Base-by-base conservation (phyloP, 2,888 invertebrate species). In the Drosophila ustulata region DNA sequence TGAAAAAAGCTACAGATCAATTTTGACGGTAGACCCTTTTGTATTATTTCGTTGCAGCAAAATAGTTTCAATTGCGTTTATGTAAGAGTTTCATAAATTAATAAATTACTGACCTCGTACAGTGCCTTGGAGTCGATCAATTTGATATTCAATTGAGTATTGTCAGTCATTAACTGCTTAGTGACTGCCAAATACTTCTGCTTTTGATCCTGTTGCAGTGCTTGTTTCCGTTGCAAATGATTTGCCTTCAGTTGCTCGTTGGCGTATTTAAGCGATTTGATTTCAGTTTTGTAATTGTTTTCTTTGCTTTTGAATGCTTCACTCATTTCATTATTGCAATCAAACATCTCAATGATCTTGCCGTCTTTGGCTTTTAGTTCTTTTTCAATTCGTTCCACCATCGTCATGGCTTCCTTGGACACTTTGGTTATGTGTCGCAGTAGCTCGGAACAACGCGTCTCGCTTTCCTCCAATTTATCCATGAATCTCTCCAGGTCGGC, bases 381-480 rank as follows among this genome's bases (percentile, higher is more conserved):
- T 1, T 0, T 9, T 1, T 50, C n/a, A 5, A 66, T 3, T 7
- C 28, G 26, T 30, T 51, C 8, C 4, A 7, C 11, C 13, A 13
- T 26, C 5, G 3, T 18, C 18, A 39, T 3, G 1, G 34, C n/a
- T 2, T 53, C 26, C 13, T 8, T 26, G 0, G 53, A 34, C 7
- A 58, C 11, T n/a, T 55, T 7, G 4, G 7, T 2, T 11, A 50
- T 71, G 6, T 28, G 37, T n/a, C 50, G 9, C 25, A 53, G 26
- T 1, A 58, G 18, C 11, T 58, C 34, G 3, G 8, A 7, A 11
- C 11, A 25, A 23, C 23, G 34, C 4, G 13, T 49, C 28, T 55
- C 53, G 8, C 3, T 25, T 3, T 41, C 49, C 8, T 25, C 23
- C 8, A 65, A 9, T 8, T 57, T n/a, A 2, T 25, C 28, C 1